Base-by-base conservation (phyloP, 2,797 vertebrate genomes). In the Malurus leucopterus region DNA sequence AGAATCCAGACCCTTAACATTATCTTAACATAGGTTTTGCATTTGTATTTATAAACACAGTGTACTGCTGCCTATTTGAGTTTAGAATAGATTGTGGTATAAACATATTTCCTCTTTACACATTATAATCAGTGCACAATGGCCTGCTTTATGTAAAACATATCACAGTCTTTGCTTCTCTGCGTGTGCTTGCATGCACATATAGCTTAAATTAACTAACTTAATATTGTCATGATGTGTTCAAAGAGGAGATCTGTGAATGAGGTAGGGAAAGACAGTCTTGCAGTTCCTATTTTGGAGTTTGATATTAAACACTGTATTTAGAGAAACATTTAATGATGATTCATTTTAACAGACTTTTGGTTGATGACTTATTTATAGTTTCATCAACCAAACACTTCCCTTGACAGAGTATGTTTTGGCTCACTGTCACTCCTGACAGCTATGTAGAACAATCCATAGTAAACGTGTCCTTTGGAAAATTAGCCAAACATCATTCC, bases 111-210 rank as follows among this genome's bases (percentile, higher is more conserved):
- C 93, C 96, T 96, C 96, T 96, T 97, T 97, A 97, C 96, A 97
- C 96, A 78, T 97, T 96, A 95, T 96, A 97, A 97, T 97, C 96
- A 97, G 93, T 5, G 93, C 93, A 92, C 95, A 97, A 96, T 94
- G 93, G 92, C 88, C 94, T 97, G 95, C 96, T 98, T 98, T 96
- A 97, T 98, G 97, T 97, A 97, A 98, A 97, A 96, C 93, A 95
- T 94, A 96, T 95, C 96, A 91, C 82, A 78, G 95, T 83, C 94
- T 96, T 94, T 93, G 88, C 95, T 88, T 96, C 94, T 95, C 96
- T 94, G 70, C 90, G 61, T 95, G 93, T 73, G 91, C 85, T 95
- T 46, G 61, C 95, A 94, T 95, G 92, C 89, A 92, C 88, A 95
- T 92, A 80, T 90, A 96, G 94, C 95, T 96, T 96, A 96, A 96